Conservation (phyloP, 2,797 vertebrate genomes). For the Trichosurus vulpecula region DNA sequence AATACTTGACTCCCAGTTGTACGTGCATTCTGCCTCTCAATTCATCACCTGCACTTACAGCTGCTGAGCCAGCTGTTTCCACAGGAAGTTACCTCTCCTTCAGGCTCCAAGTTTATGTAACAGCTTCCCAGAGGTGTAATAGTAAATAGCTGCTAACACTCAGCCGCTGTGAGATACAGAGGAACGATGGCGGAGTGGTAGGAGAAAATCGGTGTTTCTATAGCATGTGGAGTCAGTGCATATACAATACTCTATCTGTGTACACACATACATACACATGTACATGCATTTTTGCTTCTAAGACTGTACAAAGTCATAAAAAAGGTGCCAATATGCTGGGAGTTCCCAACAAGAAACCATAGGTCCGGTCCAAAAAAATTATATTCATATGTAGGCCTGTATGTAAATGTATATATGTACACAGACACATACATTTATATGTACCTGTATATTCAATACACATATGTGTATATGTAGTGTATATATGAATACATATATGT, state of each 20-base stretch:
- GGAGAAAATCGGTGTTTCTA: neutral
- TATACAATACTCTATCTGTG: neutral
- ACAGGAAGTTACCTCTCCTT: neutral
- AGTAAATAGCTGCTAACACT: slow-evolving; percentile 55
- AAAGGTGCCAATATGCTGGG: neutral
- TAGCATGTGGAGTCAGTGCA: neutral
- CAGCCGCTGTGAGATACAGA: slow-evolving; percentile 13
- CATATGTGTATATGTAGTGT: too few species aligned
- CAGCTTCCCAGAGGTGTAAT: slow-evolving; percentile 30
- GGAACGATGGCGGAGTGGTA: neutral
- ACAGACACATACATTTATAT: too few species aligned
- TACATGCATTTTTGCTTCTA: neutral
- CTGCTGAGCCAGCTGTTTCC: neutral
- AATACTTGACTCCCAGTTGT: neutral
- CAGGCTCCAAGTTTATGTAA: neutral
- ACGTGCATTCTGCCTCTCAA: accelerated
- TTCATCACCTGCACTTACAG: neutral
- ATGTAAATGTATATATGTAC: too few species aligned
- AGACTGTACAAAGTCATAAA: neutral
- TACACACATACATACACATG: neutral
- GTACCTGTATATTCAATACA: neutral
- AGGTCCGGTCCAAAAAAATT: neutral
- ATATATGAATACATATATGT: too few species aligned
- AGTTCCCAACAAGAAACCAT: neutral
- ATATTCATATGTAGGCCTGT: neutral